Conservation (phyloP, 2,888 invertebrate species). For the Lasiommata megera region DNA sequence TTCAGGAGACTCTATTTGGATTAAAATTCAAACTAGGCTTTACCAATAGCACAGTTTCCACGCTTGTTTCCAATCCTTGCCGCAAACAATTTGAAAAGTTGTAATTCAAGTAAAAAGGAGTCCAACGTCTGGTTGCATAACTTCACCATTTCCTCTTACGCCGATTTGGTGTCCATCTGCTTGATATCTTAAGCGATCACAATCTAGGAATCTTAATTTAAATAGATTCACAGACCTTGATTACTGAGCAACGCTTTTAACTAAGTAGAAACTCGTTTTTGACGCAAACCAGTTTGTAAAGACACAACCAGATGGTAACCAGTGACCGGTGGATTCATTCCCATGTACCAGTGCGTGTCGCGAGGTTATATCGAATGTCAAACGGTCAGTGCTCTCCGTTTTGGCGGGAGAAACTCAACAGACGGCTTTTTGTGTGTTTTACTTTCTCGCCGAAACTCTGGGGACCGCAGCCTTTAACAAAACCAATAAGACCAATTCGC, state of each 20-base stretch:
- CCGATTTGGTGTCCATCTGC: neutral
- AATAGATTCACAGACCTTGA: neutral
- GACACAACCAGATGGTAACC: conserved; percentile 22
- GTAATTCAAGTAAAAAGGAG: too few species aligned
- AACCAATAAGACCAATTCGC: conserved; percentile 23
- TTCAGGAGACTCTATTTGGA: too few species aligned
- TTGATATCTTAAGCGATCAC: neutral
- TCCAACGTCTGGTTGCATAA: neutral
- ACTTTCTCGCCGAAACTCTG: conserved; percentile 63
- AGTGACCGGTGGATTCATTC: conserved; percentile 22
- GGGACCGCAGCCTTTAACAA: conserved; percentile 21
- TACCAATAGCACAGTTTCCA: too few species aligned
- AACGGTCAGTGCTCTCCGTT: conserved; percentile 72
- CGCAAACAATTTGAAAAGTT: too few species aligned
- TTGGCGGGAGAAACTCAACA: conserved; percentile 78
- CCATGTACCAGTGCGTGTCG: conserved; percentile 26
- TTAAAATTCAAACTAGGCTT: too few species aligned
- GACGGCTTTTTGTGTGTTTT: conserved; percentile 74
- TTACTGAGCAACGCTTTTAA: neutral
- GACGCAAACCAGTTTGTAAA: conserved; percentile 25
- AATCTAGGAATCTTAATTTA: neutral
- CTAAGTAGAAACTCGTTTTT: conserved; percentile 18
- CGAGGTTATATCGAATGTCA: conserved; percentile 61
- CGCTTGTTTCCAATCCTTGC: too few species aligned
- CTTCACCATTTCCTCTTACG: neutral